Base-by-base conservation (phyloP, 2,888 invertebrate genomes). In the Oscheius sp. region DNA sequence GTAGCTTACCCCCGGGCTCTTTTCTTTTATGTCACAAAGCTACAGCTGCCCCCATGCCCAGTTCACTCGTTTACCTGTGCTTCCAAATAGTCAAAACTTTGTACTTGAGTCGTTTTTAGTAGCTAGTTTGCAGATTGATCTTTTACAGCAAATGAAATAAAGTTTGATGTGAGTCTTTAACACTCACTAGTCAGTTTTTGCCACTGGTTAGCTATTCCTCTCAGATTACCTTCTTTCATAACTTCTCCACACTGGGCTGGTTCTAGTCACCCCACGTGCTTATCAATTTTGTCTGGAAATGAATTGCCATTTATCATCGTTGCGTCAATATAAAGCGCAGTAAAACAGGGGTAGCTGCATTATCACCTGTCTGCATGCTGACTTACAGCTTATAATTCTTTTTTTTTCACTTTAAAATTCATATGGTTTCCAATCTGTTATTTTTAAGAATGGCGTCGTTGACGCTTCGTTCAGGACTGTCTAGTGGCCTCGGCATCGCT, bases 391-490 rank as follows among this genome's bases (percentile, higher is more conserved):
- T n/a, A n/a, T n/a, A n/a, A n/a, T n/a, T n/a, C n/a, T n/a, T n/a
- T n/a, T n/a, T n/a, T 6, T 34, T 34, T 34, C 37, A 10, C 37
- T 34, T 34, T 6, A 46, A 46, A 46, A 12, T 46, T 20, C 6
- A 46, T 46, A n/a, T n/a, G n/a, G n/a, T n/a, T n/a, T n/a, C n/a
- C n/a, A n/a, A n/a, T n/a, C n/a, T 6, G n/a, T 12, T 46, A 17
- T 46, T 8, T 48, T 50, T 50, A n/a, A 50, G 37, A 8, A 69
- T 69, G 69, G 69, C 69, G 37, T 63, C 64, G 3, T 25, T 69
- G 23, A 53, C 69, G 15, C 39, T 69, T 37, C 50, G 63, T n/a
- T 63, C 52, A n/a, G 69, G 69, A 10, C 23, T 69, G 1, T 29
- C 39, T 17, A 29, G 39, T 39, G 53, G 42, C 4, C 12, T 52